Conservation (phyloP, 2,888 invertebrate genomes). For the Platycnemis pennipes region DNA sequence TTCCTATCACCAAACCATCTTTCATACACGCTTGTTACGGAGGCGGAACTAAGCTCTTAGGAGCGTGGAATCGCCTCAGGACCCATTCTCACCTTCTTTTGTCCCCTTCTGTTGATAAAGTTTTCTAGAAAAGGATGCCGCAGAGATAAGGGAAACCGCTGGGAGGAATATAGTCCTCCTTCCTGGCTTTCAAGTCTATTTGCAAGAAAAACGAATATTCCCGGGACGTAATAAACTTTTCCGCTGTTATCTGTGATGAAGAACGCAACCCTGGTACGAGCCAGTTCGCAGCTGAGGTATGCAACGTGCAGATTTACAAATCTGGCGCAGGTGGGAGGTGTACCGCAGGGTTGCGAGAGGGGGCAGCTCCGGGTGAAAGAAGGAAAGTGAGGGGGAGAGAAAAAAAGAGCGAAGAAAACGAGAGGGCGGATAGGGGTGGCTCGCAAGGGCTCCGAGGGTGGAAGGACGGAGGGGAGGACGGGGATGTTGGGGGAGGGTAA, state of each 20-base stretch:
- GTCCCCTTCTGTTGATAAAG: background rate
- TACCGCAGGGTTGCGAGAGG: slow-evolving; percentile 16
- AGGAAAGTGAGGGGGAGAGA: background rate
- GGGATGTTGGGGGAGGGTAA: background rate
- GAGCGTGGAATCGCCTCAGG: background rate
- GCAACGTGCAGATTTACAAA: background rate
- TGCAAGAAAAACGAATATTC: background rate
- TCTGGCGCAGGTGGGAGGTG: background rate
- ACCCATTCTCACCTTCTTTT: background rate
- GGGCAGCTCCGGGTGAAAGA: background rate
- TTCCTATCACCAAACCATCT: background rate
- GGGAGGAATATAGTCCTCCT: background rate
- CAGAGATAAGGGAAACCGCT: background rate
- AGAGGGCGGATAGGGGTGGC: background rate
- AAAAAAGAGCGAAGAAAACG: no score
- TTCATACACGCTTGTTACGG: slow-evolving; percentile 42
- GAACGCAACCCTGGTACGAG: background rate
- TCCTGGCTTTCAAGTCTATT: no score
- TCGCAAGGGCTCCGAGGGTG: background rate
- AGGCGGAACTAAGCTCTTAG: slow-evolving; percentile 6
- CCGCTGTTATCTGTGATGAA: background rate
- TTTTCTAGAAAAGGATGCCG: background rate
- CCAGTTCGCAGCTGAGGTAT: background rate
- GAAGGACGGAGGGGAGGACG: background rate
- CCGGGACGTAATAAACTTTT: background rate